Evolutionary conservation across 2,797 vertebrate genomes (phyloP), one percentile per base, ranked within the genome.

Genomic region (Etheostoma nigrum): DNA sequence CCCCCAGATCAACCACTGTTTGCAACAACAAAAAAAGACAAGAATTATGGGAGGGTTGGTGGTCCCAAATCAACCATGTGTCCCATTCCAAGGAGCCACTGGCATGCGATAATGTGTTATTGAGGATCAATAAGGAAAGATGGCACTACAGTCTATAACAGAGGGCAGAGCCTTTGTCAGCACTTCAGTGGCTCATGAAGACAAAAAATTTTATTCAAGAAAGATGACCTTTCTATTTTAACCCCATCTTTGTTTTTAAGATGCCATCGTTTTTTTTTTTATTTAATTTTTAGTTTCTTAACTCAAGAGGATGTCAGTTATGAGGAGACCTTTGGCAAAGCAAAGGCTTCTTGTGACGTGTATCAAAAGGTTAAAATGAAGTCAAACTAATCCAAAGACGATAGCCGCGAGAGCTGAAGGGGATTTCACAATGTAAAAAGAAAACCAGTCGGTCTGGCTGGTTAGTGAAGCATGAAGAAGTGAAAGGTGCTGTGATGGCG

Each of bases 371-470:
- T 52, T 73, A 18, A 57, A 84, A 78, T 76, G 30, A 88, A 78
- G 68, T 81, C 61, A 16, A 30, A 67, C 45, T 42, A 77, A 87
- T 80, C 88, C 86, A 88, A 89, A 90, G 87, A 90, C 85, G 6
- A n/a, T 3, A 52, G 40, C 51, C 1, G 1, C 0, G 13, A 66
- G 51, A 84, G 62, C 62, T 64, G 64, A 66, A 63, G 23, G 19
- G 57, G 64, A 59, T 51, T 59, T 51, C 64, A 58, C 54, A n/a
- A 15, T 18, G 44, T 54, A n/a, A 59, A 59, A 71, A 27, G 59
- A 77, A 33, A 52, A 62, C 36, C 14, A 3, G 44, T 19, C 0
- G 2, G 44, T 74, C 74, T 42, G 57, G 6, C 48, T 36, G 16
- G 48, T 64, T 42, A 18, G 59, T 6, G 61, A 68, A 65, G 52